Evolutionary conservation across 2,888 invertebrate genomes (phyloP), one percentile per base, ranked within the genome.

Genomic region (Ligdia adustata): DNA sequence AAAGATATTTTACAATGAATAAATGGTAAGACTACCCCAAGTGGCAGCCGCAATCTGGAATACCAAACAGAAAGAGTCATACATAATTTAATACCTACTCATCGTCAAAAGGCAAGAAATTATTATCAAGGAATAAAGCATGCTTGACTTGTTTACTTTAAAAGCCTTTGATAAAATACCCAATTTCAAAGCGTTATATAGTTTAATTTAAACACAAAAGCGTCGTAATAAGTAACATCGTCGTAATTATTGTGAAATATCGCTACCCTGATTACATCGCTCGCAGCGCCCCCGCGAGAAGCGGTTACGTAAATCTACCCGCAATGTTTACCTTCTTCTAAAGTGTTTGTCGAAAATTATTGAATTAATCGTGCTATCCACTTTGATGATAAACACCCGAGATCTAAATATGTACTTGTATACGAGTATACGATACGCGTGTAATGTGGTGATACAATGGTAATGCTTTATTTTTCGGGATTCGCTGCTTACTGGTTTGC

Each of bases 211-310:
- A 42, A 38, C 38, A 42, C 38, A 49, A 49, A 49, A 32, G 48
- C 33, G 15, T 9, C 4, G 42, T 38, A 48, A 48, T 42, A 43
- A 38, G 42, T 42, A 38, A 24, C 42, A 42, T 40, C 47, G 41
- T 38, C 28, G 56, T 53, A 55, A 55, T 59, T 59, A 59, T 55
- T 52, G 52, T 51, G 44, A 59, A 57, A 57, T 57, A 59, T 44
- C 41, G 51, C 40, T 33, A 27, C 12, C 52, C 51, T 57, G 52
- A 59, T 54, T 57, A 41, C 57, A 27, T 54, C 48, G 52, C 52
- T 50, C 7, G 42, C 27, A n/a, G 15, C 9, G 33, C 18, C 33
- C 42, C 24, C 38, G 7, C 18, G 40, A 26, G 28, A 24, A 39
- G 27, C 31, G 33, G 26, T 46, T 26, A 15, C 39, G 52, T 58